phyloP scores from a whole-genome alignment of 1,140 invertebrate species.

The Tetramorium parvispinum region DNA sequence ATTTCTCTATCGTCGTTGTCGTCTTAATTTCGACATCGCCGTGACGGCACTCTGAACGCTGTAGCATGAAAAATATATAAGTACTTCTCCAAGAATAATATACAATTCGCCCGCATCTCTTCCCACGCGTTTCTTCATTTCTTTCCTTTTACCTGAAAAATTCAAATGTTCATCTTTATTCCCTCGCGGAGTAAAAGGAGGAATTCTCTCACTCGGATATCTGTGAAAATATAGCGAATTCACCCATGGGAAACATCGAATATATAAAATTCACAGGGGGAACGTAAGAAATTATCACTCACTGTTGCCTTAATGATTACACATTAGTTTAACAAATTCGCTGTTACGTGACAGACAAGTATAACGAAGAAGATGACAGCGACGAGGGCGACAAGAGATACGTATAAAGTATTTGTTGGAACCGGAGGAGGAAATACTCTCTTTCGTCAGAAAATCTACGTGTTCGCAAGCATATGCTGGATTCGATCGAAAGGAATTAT shows the following conservation, averaged over 20 bases:
- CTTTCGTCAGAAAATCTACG: conserved; percentile 17
- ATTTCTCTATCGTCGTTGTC: neutral
- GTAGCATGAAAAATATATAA: conserved; percentile 71
- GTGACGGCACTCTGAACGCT: conserved; percentile 15
- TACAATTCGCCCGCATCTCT: too few species aligned
- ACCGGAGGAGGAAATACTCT: neutral
- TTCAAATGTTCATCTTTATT: conserved; percentile 38
- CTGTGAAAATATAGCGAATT: conserved; percentile 22
- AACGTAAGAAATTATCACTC: conserved; percentile 5
- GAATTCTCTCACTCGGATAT: neutral
- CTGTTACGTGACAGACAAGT: neutral
- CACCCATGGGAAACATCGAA: neutral
- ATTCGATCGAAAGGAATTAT: conserved; percentile 50
- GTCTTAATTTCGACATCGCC: conserved; percentile 16
- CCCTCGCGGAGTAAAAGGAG: neutral
- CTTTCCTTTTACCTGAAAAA: conserved; percentile 25
- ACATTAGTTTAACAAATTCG: neutral
- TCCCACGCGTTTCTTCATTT: neutral
- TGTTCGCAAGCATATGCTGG: conserved; percentile 26
- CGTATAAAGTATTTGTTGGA: neutral
- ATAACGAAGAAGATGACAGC: neutral
- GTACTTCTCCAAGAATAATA: conserved; percentile 17
- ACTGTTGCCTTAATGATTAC: conserved; percentile 30
- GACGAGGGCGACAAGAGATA: neutral
- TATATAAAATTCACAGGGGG: neutral